A percentile compares a stretch with the other conserved stretches of the same genome.
Conservation (phyloP, 2,888 invertebrate species). For the Petrolisthes cinctipes region DNA sequence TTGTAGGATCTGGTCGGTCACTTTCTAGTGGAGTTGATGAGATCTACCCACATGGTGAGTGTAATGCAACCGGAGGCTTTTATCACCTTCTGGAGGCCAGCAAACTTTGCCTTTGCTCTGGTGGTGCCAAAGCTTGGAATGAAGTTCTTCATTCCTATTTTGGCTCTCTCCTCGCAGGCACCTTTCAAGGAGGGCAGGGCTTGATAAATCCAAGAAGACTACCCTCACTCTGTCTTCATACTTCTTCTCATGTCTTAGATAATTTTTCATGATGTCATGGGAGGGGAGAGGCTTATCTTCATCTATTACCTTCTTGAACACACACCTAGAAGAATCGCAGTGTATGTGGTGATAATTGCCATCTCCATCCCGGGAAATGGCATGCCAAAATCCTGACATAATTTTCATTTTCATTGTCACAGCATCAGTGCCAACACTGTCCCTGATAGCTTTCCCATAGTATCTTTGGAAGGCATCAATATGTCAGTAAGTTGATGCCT, state of each 20-base stretch:
- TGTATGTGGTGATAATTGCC: constrained; percentile 20
- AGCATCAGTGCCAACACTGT: background rate
- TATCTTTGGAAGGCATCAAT: background rate
- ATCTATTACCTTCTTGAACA: background rate
- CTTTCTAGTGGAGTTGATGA: too few species aligned
- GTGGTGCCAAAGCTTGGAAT: constrained; percentile 22
- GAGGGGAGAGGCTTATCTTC: too few species aligned
- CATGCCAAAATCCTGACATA: constrained; percentile 21
- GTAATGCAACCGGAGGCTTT: too few species aligned
- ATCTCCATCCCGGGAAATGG: constrained; percentile 3
- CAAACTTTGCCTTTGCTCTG: constrained; percentile 30
- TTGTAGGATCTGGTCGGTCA: too few species aligned
- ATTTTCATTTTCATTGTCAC: constrained; percentile 4
- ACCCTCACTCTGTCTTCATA: background rate
- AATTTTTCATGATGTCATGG: background rate
- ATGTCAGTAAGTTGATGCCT: constrained; percentile 10
- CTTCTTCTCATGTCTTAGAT: background rate
- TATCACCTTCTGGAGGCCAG: constrained; percentile 18
- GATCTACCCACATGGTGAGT: too few species aligned
- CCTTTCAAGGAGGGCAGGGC: background rate
- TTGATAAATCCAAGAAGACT: background rate
- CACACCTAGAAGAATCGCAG: constrained; percentile 5
- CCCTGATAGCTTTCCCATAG: constrained; percentile 27
- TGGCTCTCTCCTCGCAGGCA: constrained; percentile 16
- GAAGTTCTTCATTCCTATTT: constrained; percentile 34